Evolutionary conservation across 2,797 vertebrate genomes (phyloP), one percentile per base, ranked within the genome.

Genomic region (Lycodopsis pacificus): DNA sequence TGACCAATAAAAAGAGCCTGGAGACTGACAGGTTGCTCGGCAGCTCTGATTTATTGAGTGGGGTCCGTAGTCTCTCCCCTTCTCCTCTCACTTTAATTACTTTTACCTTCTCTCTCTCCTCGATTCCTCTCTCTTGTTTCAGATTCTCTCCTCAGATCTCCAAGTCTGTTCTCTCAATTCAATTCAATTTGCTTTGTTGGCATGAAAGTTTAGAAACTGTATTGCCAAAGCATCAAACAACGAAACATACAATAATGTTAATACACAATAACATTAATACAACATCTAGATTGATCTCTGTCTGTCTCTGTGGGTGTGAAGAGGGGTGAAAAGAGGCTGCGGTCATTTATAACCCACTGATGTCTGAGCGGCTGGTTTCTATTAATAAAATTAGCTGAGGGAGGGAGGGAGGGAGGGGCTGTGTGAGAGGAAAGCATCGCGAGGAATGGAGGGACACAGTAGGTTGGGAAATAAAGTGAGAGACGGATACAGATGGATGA

Each of bases 1-100:
- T 93, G 92, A 92, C 91, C 92, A 94, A 95, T 93, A 91, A 94
- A 87, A 89, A 86, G 86, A 82, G 89, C 81, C 88, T 64, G 78
- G 84, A 90, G 90, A 94, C 89, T 91, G 90, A 88, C 92, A 91
- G 89, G 85, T 91, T 88, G 84, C 90, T 86, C 74, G 54, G 76
- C 73, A 57, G 76, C 83, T 87, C 88, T 90, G 91, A 94, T 92
- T 91, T 93, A 94, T 93, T 85, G 87, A 91, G 87, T 89, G 65
- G 77, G 87, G 82, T 90, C 80, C 74, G 58, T 38, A 72, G 80
- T 85, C 84, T 82, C 74, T 69, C 75, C 67, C 79, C 38, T 56
- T 73, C 77, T 71, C 44, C 80, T 77, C 65, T 84, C 64, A 9
- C 85, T 73, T 88, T 91, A 91, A 93, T 91, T 92, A 89, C 91